Base-by-base conservation (phyloP, 1,140 invertebrate genomes). In the Parasteatoda tepidariorum region DNA sequence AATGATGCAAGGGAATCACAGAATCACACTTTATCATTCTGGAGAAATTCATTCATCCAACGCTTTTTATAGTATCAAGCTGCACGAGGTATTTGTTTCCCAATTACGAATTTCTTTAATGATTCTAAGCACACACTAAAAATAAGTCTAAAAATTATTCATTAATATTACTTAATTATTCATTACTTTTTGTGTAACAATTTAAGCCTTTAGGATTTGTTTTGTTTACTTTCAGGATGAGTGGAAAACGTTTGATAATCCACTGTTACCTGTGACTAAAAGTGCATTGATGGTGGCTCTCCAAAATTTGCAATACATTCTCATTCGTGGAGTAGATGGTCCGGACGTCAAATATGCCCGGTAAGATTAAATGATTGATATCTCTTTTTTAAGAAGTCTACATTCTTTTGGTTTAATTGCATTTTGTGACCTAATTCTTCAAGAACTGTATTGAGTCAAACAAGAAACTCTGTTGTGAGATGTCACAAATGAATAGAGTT, bases 251-350 rank as follows among this genome's bases (percentile, higher is more conserved):
- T 91, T 92, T 87, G 91, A 92, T 84, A 91, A 92, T 66, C 92
- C 92, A 0, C 89, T 92, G 71, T 88, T 90, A 28, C 90, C 90
- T 85, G 92, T 95, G 0, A 92, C 91, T 15, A 90, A 94, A 82
- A 91, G 93, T 85, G 92, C 94, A 54, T 90, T 99, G 59, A 98
- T 98, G 96, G 91, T 97, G 24, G 93, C 94, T 2, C 90, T 98
- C 38, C 95, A 97, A 86, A 95, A 96, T 87, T 88, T 98, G 2
- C 93, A 95, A 68, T 92, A 94, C 75, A 92, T 97, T 68, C 91
- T 95, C n/a, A 91, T 97, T 13, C 92, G 94, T 83, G 95, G 92
- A 7, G 93, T 94, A 26, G 92, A 94, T 70, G 92, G 92, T 41
- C 61, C 86, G 28, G 84, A 87, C 68, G 85, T 86, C n/a, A 85